These are phyloP conservation scores for Falco columbarius DNA, from an alignment of 2,797 vertebrate genomes.

Conservation along the genomic window DNA sequence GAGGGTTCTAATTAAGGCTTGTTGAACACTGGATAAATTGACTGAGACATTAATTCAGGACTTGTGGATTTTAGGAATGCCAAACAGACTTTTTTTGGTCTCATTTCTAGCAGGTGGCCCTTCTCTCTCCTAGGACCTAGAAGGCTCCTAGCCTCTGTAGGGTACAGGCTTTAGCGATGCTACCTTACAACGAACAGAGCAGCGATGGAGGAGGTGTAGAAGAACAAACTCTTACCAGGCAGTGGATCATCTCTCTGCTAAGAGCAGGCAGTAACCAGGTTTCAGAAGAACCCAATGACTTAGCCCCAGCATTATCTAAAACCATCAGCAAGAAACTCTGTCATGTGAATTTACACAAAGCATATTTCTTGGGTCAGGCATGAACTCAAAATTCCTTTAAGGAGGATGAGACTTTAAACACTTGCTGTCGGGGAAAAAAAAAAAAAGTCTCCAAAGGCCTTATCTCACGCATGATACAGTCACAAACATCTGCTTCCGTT, in stretches of 20 bases:
- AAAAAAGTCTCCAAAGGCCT: conserved; percentile 46
- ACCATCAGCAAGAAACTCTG: conserved; percentile 22
- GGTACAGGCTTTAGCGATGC: fast-evolving
- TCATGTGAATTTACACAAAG: conserved; percentile 55
- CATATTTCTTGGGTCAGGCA: conserved; percentile 64
- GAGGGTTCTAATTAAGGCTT: neutral
- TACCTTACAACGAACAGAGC: neutral
- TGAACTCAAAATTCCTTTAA: conserved; percentile 70
- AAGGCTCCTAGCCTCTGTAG: neutral
- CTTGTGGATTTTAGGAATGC: neutral
- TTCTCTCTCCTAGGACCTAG: neutral
- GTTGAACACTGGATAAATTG: neutral
- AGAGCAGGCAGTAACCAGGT: neutral
- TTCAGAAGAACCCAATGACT: conserved; percentile 40
- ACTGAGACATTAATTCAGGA: neutral
- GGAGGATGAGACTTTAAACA: conserved; percentile 59
- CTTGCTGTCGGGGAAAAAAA: neutral
- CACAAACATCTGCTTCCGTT: conserved; percentile 65
- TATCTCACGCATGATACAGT: conserved; percentile 38
- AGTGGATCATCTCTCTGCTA: neutral
- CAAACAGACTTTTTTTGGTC: neutral
- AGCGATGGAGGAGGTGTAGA: neutral
- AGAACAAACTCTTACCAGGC: neutral
- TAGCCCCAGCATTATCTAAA: neutral
- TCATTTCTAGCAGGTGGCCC: neutral